Base-by-base conservation (phyloP, 2,888 invertebrate genomes). In the Cephus sareptanus region DNA sequence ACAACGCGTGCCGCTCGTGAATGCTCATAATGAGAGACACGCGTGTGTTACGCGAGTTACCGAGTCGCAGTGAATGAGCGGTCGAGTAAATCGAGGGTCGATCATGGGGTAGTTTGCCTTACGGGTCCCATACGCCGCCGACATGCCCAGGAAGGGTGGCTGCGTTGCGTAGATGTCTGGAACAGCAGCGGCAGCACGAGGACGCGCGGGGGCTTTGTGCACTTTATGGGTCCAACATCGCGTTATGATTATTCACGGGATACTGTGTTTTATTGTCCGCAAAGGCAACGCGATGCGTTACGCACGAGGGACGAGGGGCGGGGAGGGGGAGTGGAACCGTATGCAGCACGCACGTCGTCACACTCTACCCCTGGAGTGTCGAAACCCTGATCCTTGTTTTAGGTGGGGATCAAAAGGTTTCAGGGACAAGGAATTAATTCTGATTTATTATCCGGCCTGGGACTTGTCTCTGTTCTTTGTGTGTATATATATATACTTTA, bases 191-290 rank as follows among this genome's bases (percentile, higher is more conserved):
- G 80, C 77, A 80, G 79, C 82, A 79, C 77, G 80, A 79, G 77
- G 80, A 76, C 6, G 23, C 2, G 56, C 56, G 56, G 81, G 78
- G 82, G 81, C 85, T 88, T 90, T 89, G 89, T 90, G 89, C 88
- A 85, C 85, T 90, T 90, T 91, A 89, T 89, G 90, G 86, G 83
- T 80, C 81, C 86, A 84, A 85, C 87, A 87, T 85, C 85, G 84
- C 85, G 88, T 89, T 89, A 88, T 90, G 90, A 91, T 91, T 91
- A 91, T 91, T 90, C 90, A 91, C 91, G 91, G 89, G 86, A 89
- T 87, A 86, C 90, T 91, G 91, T 89, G 89, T 91, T 91, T 91
- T 91, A 91, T 91, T 89, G 89, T 87, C 80, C 81, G 77, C 76
- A 75, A 79, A 73, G 71, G 82, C 79, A 76, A 68, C 76, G 74